Evolutionary conservation across 2,888 invertebrate genomes (phyloP).

Genomic region (Diaprepes abbreviatus): DNA sequence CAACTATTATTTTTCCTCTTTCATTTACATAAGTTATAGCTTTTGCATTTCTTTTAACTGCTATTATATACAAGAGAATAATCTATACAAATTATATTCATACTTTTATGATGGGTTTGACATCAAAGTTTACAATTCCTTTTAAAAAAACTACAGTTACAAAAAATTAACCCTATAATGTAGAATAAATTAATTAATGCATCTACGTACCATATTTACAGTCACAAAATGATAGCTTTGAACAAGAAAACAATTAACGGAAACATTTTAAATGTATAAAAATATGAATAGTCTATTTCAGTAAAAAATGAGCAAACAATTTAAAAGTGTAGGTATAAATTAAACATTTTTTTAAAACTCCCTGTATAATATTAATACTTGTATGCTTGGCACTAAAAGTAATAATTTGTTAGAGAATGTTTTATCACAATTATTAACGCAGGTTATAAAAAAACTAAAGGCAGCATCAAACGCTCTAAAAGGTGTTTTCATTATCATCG

Average conservation of each 20-base stretch:
- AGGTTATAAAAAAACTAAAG: too few relatives aligned
- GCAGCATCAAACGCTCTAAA: too few relatives aligned
- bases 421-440: constrained; percentile 15
- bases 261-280: constrained; percentile 21
- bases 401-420: constrained; percentile 10
- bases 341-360: constrained; percentile 5
- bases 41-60: not conserved
- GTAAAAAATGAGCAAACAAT: constrained; percentile 13
- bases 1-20: not conserved
- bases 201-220: not conserved
- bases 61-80: not conserved
- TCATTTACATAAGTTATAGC: not conserved
- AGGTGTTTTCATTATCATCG: too few relatives aligned
- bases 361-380: constrained; percentile 19
- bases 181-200: not conserved
- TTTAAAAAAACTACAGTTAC: constrained; percentile 19
- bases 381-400: constrained; percentile 22
- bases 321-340: constrained; percentile 1
- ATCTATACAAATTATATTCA: not conserved
- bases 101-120: not conserved
- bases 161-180: constrained; percentile 9
- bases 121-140: not conserved
- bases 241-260: constrained; percentile 1
- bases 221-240: not conserved
- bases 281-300: constrained; percentile 11